Conservation (phyloP, 1,140 invertebrate species). For the Laupala kohalensis region DNA sequence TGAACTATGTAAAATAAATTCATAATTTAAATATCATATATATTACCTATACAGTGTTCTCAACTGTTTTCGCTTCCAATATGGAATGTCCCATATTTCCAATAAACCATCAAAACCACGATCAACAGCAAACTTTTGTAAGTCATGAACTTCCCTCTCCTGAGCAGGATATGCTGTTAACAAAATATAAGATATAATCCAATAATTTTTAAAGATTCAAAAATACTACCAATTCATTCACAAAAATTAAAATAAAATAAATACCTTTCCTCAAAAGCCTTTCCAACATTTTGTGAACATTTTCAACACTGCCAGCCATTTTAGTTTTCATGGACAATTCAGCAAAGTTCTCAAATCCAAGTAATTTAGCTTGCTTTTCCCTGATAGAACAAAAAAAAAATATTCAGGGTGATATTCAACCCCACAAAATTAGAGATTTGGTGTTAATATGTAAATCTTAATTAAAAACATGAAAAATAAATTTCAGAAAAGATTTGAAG, state of each 20-base stretch:
- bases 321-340: constrained; percentile 89
- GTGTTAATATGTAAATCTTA: too few species aligned
- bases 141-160: constrained; percentile 53
- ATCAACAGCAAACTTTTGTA: constrained; percentile 62
- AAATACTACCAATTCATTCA: too few species aligned
- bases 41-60: constrained; percentile 44
- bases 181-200: constrained; percentile 16
- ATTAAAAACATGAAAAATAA: background rate
- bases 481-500: too few species aligned
- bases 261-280: constrained; percentile 47
- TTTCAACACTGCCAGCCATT: constrained; percentile 76
- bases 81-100: constrained; percentile 73
- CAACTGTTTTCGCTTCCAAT: constrained; percentile 64
- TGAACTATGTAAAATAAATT: background rate
- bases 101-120: constrained; percentile 56
- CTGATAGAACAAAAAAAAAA: constrained; percentile 30
- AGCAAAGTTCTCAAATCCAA: constrained; percentile 67
- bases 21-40: background rate
- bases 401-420: background rate
- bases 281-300: constrained; percentile 59
- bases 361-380: constrained; percentile 54
- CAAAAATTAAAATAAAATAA: too few species aligned
- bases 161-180: constrained; percentile 49
- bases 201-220: background rate
- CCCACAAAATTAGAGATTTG: too few species aligned